A percentile compares a stretch with the other conserved stretches of the same genome.
Evolutionary conservation across 2,113 vertebrate species (phyloP).

Genomic region (Dasyornis broadbenti): DNA sequence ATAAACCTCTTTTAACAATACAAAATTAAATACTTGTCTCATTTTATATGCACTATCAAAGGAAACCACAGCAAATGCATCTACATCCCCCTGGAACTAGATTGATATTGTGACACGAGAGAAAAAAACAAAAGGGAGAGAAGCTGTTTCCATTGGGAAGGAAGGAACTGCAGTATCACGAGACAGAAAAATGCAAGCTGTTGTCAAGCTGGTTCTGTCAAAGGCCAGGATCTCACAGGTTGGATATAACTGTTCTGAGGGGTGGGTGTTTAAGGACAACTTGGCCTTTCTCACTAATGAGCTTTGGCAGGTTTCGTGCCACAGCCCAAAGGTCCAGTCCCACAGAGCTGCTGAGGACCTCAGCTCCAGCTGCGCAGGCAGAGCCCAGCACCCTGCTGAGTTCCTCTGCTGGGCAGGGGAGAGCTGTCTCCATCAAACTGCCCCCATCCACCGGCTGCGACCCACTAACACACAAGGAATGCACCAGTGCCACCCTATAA

Average conservation of each 20-base stretch:
- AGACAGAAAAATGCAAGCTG: not conserved
- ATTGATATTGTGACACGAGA: not conserved
- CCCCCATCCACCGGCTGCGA: accelerated
- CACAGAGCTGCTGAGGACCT: not conserved
- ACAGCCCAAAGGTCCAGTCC: not conserved
- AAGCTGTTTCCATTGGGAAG: not conserved
- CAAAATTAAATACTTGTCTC: not conserved
- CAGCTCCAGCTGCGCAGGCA: accelerated
- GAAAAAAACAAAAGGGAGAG: not conserved
- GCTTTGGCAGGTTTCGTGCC: not conserved
- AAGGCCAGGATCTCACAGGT: not conserved
- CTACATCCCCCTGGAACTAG: not conserved
- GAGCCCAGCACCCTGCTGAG: not conserved
- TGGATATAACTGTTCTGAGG: not conserved
- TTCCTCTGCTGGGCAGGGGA: not conserved
- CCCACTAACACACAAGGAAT: accelerated
- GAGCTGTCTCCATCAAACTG: not conserved
- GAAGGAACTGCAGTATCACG: not conserved
- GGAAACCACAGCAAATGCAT: not conserved
- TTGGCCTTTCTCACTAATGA: not conserved
- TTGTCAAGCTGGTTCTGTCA: not conserved
- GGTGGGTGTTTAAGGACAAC: not conserved
- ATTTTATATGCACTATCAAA: not conserved
- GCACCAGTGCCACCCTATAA: not conserved
- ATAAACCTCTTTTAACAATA: not conserved